Percentiles rank a stretch among this genome's conserved stretches.
Conservation (phyloP, 2,113 vertebrate species). For the Atractosteus spatula region DNA sequence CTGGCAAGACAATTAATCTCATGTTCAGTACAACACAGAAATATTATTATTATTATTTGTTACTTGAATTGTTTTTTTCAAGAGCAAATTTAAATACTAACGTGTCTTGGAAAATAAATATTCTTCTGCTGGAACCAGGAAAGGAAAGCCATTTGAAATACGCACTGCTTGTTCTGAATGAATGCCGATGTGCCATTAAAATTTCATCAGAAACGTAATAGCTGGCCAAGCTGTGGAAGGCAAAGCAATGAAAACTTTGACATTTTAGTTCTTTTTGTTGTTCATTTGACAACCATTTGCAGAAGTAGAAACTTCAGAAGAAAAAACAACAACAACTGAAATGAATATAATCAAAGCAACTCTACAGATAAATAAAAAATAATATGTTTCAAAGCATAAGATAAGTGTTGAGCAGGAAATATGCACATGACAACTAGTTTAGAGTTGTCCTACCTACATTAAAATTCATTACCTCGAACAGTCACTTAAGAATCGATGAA, state of each 20-base stretch:
- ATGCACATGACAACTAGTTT: too few relatives aligned
- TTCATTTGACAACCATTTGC: constrained; percentile 5
- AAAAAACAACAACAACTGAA: too few relatives aligned
- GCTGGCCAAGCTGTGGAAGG: background rate
- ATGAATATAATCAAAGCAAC: constrained; percentile 43
- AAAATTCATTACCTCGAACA: too few relatives aligned
- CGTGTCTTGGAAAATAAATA: constrained; percentile 3
- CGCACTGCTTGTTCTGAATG: constrained; percentile 4
- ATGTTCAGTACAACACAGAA: background rate
- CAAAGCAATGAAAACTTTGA: background rate
- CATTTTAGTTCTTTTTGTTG: background rate
- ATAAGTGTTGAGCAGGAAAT: too few relatives aligned
- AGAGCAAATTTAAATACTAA: background rate
- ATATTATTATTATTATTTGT: too few relatives aligned
- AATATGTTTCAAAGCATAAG: too few relatives aligned
- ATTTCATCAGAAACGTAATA: constrained; percentile 16
- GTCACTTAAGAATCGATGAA: too few relatives aligned
- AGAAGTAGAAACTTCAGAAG: background rate
- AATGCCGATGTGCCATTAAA: constrained; percentile 14
- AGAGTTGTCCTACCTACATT: too few relatives aligned
- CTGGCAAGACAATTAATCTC: background rate
- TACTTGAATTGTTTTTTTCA: too few relatives aligned
- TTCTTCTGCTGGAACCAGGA: background rate
- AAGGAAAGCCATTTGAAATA: background rate
- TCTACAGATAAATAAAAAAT: background rate